These are phyloP conservation scores for Xylophagus ater DNA, from an alignment of 2,888 invertebrate species.

Conservation along the genomic window DNA sequence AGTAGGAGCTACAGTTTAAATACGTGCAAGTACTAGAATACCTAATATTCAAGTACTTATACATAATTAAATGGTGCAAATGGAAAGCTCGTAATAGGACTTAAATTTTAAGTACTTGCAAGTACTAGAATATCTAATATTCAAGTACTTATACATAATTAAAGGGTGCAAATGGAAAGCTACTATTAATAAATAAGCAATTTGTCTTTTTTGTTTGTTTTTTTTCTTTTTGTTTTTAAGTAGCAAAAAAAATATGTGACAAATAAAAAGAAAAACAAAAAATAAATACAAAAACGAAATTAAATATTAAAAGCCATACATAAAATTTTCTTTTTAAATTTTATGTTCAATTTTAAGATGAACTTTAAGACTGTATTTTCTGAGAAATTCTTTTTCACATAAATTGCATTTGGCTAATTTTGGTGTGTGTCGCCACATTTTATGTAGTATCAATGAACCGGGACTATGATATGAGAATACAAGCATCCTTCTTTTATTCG, in stretches of 20 bases:
- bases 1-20: too few relatives aligned
- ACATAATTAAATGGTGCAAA: too few relatives aligned
- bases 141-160: too few relatives aligned
- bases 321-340: constrained; percentile 3
- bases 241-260: constrained; percentile 8
- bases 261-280: constrained; percentile 23
- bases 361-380: constrained; percentile 30
- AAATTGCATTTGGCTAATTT: constrained; percentile 21
- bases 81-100: constrained; percentile 16
- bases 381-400: constrained; percentile 28
- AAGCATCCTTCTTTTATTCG: constrained; percentile 22
- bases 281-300: constrained; percentile 38
- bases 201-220: constrained; percentile 4
- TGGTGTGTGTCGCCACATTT: constrained; percentile 41
- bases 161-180: too few relatives aligned
- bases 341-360: constrained; percentile 28
- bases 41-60: too few relatives aligned
- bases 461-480: constrained; percentile 41
- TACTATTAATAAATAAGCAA: too few relatives aligned
- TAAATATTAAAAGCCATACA: constrained; percentile 29
- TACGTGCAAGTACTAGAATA: too few relatives aligned
- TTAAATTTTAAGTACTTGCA: too few relatives aligned
- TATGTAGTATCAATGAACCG: constrained; percentile 42
- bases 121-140: too few relatives aligned
- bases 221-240: constrained; percentile 1